Evolutionary conservation across 2,888 invertebrate species (phyloP).

Genomic region (Andrena fulva): DNA sequence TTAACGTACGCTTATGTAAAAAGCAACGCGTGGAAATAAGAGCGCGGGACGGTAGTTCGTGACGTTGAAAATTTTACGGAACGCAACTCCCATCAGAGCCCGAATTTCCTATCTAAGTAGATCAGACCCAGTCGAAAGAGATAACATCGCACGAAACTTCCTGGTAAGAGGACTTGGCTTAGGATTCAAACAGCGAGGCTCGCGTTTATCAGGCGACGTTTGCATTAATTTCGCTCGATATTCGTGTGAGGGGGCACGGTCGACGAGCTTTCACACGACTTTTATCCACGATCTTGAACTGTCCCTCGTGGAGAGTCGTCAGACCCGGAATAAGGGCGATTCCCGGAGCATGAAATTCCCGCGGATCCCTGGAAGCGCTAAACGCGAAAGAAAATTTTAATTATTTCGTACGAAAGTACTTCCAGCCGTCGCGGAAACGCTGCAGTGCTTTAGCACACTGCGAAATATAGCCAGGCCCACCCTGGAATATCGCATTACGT

Average conservation of each 20-base stretch:
- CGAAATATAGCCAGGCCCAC: background rate
- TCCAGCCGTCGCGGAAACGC: background rate
- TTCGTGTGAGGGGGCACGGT: background rate
- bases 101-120: constrained; percentile 43
- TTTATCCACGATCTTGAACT: background rate
- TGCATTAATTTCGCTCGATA: constrained; percentile 22
- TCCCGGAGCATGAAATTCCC: background rate
- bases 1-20: background rate
- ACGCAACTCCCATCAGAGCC: constrained; percentile 21
- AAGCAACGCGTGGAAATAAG: background rate
- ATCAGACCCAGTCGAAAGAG: constrained; percentile 36
- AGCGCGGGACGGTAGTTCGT: background rate
- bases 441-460: background rate
- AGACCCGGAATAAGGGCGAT: background rate
- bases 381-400: background rate
- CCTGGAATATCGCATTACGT: background rate
- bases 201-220: constrained; percentile 34
- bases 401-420: background rate
- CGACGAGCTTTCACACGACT: background rate
- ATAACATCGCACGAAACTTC: constrained; percentile 46
- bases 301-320: too few species aligned
- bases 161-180: constrained; percentile 13
- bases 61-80: background rate
- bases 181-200: constrained; percentile 40
- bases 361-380: background rate